Base-by-base conservation (phyloP, 92 coral and sea anemone genomes). In the Porites divaricata region DNA sequence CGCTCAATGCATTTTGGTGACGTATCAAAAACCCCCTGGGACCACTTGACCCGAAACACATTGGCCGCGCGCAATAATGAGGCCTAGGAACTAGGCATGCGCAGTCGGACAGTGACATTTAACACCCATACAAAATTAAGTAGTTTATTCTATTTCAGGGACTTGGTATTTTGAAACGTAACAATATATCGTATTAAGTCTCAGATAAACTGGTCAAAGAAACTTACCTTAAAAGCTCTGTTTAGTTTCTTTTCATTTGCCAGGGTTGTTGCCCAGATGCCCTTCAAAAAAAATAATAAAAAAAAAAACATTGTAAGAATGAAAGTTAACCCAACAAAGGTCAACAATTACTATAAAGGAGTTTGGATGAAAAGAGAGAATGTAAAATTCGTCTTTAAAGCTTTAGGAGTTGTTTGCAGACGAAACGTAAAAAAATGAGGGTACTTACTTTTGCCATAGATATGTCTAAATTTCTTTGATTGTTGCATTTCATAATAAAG, bases 401-500 rank as follows among this genome's bases (percentile, higher is more conserved):
- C 45, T 35, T 35, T 4, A 1, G 45, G 45, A 35, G 4, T 6
- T 35, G 45, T 35, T 35, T 35, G 45, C 1, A 14, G 0, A 10
- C 58, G 13, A 1, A 53, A 53, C 0, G 13, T 2, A 0, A 16
- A 15, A 48, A n/a, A 51, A 5, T n/a, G 2, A 21, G 1, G 14
- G 13, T 24, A 15, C 50, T 20, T 82, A 92, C 98, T 95, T 95
- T 96, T 13, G 98, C 93, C 95, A 96, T 92, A 0, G 99, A 93
- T 61, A 96, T 96, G 58, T 95, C 98, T 21, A 96, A 79, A 77
- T 96, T 96, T 51, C 99, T 82, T 67, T 96, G 99, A 70, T 96
- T 96, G 93, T 96, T 96, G 78, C 99, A 96, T 79, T 96, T 96
- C 95, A 96, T 96, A 81, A 96, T 96, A 80, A 96, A 96, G 79